Percentiles rank a stretch among this genome's conserved stretches.
Evolutionary conservation across 2,888 invertebrate species (phyloP).

Genomic region (Marasmarcha lunaedactyla): DNA sequence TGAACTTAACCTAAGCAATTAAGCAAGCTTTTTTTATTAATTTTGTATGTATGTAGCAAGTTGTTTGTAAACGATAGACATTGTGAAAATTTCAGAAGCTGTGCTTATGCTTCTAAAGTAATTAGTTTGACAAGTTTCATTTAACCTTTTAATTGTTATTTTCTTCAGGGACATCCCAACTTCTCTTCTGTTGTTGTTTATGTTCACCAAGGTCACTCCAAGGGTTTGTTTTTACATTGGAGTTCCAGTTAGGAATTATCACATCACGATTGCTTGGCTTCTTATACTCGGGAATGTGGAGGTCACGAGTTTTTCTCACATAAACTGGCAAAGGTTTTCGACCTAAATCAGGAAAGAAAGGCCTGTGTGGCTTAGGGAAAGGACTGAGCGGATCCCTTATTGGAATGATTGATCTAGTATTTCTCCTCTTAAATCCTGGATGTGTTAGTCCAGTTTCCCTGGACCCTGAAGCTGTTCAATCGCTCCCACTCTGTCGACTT

Average conservation of each 20-base stretch:
- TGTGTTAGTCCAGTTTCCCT: conserved; percentile 27
- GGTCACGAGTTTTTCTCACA: conserved; percentile 15
- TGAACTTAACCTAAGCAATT: no score
- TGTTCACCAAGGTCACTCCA: conserved; percentile 13
- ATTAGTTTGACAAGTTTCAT: no score
- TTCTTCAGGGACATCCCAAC: no score
- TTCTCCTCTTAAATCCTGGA: conserved; percentile 32
- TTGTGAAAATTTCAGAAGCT: no score
- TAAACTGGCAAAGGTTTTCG: conserved; percentile 11
- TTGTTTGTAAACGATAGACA: no score
- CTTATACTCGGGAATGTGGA: conserved; percentile 18
- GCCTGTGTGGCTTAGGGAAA: conserved; percentile 7
- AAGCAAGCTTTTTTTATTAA: no score
- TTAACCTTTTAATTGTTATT: no score
- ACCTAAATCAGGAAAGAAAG: not conserved
- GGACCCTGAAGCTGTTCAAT: conserved; percentile 19
- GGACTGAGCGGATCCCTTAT: no score
- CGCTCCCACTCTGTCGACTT: conserved; percentile 23
- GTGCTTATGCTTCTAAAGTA: no score
- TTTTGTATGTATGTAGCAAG: no score
- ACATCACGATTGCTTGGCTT: conserved; percentile 26
- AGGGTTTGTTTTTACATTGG: conserved; percentile 24
- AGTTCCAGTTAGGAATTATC: conserved; percentile 32
- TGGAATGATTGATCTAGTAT: conserved; percentile 19
- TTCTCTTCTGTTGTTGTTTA: no score